Conservation (phyloP, 2,888 invertebrate genomes). For the Helleia helle region DNA sequence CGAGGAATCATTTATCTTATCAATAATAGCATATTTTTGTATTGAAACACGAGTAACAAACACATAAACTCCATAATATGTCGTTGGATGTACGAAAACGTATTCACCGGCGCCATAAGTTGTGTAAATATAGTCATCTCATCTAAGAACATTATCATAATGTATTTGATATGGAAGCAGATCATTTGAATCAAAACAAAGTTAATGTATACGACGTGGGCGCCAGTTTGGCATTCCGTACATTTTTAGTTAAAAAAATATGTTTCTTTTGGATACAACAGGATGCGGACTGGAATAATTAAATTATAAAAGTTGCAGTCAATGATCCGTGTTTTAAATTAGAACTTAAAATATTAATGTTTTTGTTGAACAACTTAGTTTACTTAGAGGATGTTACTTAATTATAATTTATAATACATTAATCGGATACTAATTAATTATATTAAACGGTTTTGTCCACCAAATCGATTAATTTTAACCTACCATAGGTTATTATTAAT, state of each 20-base stretch:
- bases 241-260: conserved; percentile 14
- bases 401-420: no score
- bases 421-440: no score
- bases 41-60: neutral
- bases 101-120: neutral
- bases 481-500: no score
- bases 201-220: conserved; percentile 34
- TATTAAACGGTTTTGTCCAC: no score
- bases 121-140: neutral
- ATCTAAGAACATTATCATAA: neutral
- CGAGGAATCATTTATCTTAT: neutral
- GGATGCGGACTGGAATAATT: neutral
- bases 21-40: neutral
- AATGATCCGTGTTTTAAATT: neutral
- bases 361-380: no score
- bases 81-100: neutral
- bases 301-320: neutral
- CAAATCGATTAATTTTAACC: no score
- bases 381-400: no score
- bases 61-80: neutral
- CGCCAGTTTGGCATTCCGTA: conserved; percentile 31
- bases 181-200: conserved; percentile 39
- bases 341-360: neutral
- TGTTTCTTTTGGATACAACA: conserved; percentile 12
- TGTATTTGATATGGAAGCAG: conserved; percentile 28